These are phyloP conservation scores for Carassius carassius DNA, from an alignment of 2,113 vertebrate genomes.

Conservation along the genomic window DNA sequence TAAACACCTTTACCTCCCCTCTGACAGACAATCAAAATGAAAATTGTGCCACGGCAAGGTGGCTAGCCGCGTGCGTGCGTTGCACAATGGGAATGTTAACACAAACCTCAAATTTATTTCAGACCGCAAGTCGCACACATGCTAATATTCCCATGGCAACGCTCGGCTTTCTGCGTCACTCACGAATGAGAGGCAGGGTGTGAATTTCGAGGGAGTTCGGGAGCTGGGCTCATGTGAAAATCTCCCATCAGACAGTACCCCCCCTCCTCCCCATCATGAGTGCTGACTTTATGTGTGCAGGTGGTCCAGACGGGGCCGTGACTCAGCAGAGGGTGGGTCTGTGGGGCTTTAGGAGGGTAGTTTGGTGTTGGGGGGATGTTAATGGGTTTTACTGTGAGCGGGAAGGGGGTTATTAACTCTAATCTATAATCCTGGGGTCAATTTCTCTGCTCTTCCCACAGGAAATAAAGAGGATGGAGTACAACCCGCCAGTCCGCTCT, in stretches of 20 bases:
- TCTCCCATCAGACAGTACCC: conserved; percentile 55
- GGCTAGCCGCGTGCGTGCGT: conserved; percentile 45
- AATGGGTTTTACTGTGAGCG: conserved; percentile 27
- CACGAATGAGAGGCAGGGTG: conserved; percentile 62
- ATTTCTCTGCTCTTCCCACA: conserved; percentile 56
- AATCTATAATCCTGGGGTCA: conserved; percentile 37
- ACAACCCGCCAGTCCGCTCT: conserved; percentile 2
- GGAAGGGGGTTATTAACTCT: conserved; percentile 36
- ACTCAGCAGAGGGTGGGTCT: conserved; percentile 14
- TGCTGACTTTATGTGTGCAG: conserved; percentile 40
- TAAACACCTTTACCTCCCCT: conserved; percentile 76
- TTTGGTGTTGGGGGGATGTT: conserved; percentile 18
- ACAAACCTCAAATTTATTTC: conserved; percentile 72
- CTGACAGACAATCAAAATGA: conserved; percentile 74
- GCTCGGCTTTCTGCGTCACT: conserved; percentile 60
- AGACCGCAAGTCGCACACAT: conserved; percentile 64
- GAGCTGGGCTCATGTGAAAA: conserved; percentile 54
- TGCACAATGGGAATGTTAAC: conserved; percentile 68
- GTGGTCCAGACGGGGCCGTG: conserved; percentile 22
- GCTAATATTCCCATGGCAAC: conserved; percentile 74
- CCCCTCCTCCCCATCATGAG: conserved; percentile 37
- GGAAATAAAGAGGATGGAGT: conserved; percentile 46
- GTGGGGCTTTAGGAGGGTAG: conserved; percentile 24
- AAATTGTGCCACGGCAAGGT: conserved; percentile 65
- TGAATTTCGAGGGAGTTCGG: conserved; percentile 43